Evolutionary conservation across 2,888 invertebrate species (phyloP).

Genomic region (Philopedon plagiatum): DNA sequence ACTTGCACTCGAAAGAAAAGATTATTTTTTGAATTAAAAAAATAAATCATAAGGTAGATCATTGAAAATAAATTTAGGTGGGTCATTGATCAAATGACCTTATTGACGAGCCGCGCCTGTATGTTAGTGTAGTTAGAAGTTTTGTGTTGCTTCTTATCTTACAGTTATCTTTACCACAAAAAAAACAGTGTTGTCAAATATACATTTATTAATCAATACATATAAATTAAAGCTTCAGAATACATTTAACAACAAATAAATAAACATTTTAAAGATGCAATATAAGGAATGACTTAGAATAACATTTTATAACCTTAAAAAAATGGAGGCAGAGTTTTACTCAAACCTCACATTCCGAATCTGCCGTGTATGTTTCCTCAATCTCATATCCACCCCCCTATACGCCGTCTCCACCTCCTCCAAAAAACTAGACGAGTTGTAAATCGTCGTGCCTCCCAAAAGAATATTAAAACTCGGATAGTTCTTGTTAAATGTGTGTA

Average conservation of each 20-base stretch:
- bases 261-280: not conserved
- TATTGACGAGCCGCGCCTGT: too few relatives aligned
- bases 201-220: not conserved
- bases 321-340: not conserved
- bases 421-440: slow-evolving; percentile 87
- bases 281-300: not conserved
- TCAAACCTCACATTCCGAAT: slow-evolving; percentile 59
- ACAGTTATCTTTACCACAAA: not conserved
- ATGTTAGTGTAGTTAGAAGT: too few relatives aligned
- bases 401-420: slow-evolving; percentile 82
- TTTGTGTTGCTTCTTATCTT: too few relatives aligned
- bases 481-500: slow-evolving; percentile 84
- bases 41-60: too few relatives aligned
- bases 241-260: not conserved
- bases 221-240: slow-evolving; percentile 2
- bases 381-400: slow-evolving; percentile 70
- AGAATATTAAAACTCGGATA: slow-evolving; percentile 84
- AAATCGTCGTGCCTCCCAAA: slow-evolving; percentile 92
- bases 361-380: slow-evolving; percentile 67
- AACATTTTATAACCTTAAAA: not conserved
- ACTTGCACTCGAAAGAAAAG: too few relatives aligned
- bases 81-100: too few relatives aligned
- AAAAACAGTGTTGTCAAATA: too few relatives aligned
- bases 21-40: too few relatives aligned
- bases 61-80: too few relatives aligned